Percentiles rank a stretch among this genome's conserved stretches.
phyloP scores from a whole-genome alignment of 2,113 vertebrate genomes.

The Gymnarchus niloticus region DNA sequence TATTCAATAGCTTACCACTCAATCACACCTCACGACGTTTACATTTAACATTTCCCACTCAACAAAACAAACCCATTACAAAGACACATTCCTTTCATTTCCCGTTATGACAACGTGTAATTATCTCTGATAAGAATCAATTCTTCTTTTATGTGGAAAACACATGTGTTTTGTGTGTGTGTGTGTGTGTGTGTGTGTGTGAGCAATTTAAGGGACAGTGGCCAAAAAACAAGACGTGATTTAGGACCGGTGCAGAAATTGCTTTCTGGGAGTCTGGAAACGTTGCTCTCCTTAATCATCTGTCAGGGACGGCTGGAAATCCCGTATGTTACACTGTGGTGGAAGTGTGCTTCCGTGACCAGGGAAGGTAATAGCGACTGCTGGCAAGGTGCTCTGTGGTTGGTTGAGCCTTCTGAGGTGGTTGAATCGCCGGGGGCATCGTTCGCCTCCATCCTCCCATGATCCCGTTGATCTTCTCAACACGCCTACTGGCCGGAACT shows the following conservation, averaged over 20 bases:
- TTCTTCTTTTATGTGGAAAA: neutral
- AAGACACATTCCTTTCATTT: neutral
- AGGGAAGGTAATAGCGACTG: neutral
- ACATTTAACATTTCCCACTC: neutral
- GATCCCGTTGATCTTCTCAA: neutral
- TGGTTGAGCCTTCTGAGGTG: neutral
- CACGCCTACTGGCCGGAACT: neutral
- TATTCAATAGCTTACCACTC: neutral
- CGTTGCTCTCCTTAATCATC: neutral
- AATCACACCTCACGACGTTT: neutral
- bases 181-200: neutral
- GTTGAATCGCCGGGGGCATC: neutral
- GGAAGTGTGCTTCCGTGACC: neutral
- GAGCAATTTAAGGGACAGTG: neutral
- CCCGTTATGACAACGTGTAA: neutral
- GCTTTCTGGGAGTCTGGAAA: constrained; percentile 7
- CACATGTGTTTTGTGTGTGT: neutral
- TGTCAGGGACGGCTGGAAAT: neutral
- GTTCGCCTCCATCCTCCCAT: neutral
- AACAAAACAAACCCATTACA: neutral
- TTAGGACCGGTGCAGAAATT: neutral
- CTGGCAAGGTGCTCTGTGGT: neutral
- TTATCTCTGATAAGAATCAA: neutral
- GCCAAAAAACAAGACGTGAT: constrained; percentile 11
- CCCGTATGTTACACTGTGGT: neutral